Evolutionary conservation across 1,140 invertebrate genomes (phyloP).

Genomic region (Homalodisca vitripennis): DNA sequence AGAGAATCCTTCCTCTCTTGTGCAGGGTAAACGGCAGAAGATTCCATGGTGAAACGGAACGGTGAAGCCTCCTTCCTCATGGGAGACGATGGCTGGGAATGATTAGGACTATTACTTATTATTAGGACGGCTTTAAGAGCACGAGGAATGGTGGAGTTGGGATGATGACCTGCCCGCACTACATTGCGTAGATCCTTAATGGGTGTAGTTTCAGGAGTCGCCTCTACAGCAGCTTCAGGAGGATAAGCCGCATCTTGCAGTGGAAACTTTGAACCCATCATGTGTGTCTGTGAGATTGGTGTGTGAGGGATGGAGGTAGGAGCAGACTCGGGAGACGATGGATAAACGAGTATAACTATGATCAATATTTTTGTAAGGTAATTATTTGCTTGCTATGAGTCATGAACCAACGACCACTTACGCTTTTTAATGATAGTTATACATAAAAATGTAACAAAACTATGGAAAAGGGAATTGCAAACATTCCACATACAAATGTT

Average conservation of each 20-base stretch:
- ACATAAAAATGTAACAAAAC: too few species aligned
- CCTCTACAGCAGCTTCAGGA: conserved; percentile 81
- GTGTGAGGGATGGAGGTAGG: conserved; percentile 45
- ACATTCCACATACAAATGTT: too few species aligned
- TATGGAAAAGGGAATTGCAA: too few species aligned
- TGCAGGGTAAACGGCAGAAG: conserved; percentile 31
- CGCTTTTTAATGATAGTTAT: too few species aligned
- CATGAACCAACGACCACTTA: too few species aligned
- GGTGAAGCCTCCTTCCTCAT: conserved; percentile 62
- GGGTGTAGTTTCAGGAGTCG: conserved; percentile 84
- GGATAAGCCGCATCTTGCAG: conserved; percentile 60
- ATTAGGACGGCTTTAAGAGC: too few species aligned
- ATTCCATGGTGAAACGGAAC: conserved; percentile 48
- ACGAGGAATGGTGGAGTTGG: conserved; percentile 61
- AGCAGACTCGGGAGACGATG: conserved; percentile 40
- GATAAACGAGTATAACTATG: too few species aligned
- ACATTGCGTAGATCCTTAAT: conserved; percentile 58
- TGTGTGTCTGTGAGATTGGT: conserved; percentile 41
- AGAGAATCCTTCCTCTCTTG: conserved; percentile 41
- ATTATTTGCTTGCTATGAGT: too few species aligned
- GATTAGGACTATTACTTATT: conserved; percentile 50
- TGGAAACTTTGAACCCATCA: conserved; percentile 39
- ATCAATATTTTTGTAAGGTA: too few species aligned
- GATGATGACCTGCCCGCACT: conserved; percentile 48
- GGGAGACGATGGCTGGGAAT: conserved; percentile 63